phyloP scores from a whole-genome alignment of 2,888 invertebrate genomes.

The Drosophila subquinaria region DNA sequence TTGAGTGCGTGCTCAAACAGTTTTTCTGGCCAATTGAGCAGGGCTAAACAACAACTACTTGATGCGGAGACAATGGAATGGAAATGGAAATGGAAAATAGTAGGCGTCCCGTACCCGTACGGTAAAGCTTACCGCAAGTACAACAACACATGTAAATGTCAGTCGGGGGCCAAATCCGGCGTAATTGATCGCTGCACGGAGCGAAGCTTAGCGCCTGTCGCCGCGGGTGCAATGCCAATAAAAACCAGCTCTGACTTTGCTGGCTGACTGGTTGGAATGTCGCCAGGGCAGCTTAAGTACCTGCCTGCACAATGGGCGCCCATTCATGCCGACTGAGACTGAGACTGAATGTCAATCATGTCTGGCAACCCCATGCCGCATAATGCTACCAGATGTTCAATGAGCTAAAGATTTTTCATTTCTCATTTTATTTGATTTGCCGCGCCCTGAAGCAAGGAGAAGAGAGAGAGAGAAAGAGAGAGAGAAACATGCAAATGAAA shows the following conservation, averaged over 20 bases:
- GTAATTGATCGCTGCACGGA: slow-evolving; percentile 78
- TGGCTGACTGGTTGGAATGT: slow-evolving; percentile 41
- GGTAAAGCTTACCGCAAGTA: slow-evolving; percentile 66
- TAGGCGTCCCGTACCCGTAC: too few species aligned
- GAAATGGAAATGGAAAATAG: too few species aligned
- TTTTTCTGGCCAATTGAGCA: slow-evolving; percentile 78
- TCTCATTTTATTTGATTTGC: slow-evolving; percentile 41
- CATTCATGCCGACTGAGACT: slow-evolving; percentile 62
- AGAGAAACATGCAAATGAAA: slow-evolving; percentile 76
- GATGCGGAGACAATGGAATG: slow-evolving; percentile 13
- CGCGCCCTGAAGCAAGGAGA: not conserved
- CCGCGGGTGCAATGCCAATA: slow-evolving; percentile 78
- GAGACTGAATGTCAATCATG: slow-evolving; percentile 77
- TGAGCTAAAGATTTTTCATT: slow-evolving; percentile 51
- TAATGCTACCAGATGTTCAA: slow-evolving; percentile 83
- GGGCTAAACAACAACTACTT: slow-evolving; percentile 45
- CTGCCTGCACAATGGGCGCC: slow-evolving; percentile 76
- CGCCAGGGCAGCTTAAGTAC: slow-evolving; percentile 70
- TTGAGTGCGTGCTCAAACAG: slow-evolving; percentile 71
- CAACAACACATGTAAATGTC: slow-evolving; percentile 75
- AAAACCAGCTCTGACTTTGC: slow-evolving; percentile 33
- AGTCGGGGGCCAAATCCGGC: slow-evolving; percentile 63
- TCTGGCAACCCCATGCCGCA: slow-evolving; percentile 65
- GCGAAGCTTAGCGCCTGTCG: slow-evolving; percentile 76
- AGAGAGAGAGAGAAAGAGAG: slow-evolving; percentile 13